Percentiles rank a stretch among this genome's conserved stretches.
Conservation (phyloP, 2,113 vertebrate genomes). For the Platanista minor region DNA sequence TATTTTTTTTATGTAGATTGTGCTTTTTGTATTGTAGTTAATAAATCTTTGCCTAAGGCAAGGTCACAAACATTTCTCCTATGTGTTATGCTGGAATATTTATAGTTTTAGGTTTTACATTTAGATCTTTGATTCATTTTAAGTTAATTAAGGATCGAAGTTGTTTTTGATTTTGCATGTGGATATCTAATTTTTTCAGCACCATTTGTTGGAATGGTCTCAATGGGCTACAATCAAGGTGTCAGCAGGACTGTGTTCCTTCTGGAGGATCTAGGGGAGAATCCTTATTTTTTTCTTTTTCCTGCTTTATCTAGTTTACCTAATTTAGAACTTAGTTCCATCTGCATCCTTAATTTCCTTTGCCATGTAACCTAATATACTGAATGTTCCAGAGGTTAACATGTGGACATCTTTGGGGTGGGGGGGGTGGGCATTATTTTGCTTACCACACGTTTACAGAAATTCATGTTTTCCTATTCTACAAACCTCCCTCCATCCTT, state of each 20-base stretch:
- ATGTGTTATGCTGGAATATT: background rate
- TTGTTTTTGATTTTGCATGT: background rate
- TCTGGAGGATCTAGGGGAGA: background rate
- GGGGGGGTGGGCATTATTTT: background rate
- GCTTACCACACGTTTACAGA: background rate
- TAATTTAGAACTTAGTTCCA: background rate
- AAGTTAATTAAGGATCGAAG: background rate
- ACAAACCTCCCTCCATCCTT: background rate
- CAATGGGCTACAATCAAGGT: background rate
- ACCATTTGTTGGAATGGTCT: background rate
- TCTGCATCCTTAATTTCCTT: background rate
- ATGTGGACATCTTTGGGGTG: background rate
- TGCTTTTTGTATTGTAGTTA: background rate
- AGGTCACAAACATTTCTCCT: background rate
- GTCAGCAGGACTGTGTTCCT: background rate
- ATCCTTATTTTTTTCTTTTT: background rate
- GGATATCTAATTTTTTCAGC: background rate
- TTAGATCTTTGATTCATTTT: background rate
- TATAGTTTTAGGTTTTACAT: background rate
- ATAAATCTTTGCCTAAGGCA: background rate
- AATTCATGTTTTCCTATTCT: background rate
- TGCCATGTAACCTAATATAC: background rate
- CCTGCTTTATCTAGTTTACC: background rate
- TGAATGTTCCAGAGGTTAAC: background rate
- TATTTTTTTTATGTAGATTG: background rate